phyloP scores from a whole-genome alignment of 2,797 vertebrate species.

The Ispidina lecontei region DNA sequence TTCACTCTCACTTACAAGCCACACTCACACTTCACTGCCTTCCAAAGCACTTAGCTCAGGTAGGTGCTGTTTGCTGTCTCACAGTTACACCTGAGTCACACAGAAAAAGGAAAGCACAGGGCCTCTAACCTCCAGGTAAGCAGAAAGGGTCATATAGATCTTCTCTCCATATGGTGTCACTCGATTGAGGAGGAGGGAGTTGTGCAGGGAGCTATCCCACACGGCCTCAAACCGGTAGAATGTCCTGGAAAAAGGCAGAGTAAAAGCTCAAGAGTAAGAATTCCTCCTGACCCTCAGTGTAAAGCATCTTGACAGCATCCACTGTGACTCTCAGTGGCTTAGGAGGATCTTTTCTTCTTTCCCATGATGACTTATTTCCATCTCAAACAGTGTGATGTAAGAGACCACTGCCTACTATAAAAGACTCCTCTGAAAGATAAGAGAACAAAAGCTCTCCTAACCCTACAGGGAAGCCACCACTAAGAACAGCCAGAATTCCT shows the following conservation, averaged over 20 bases:
- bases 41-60: neutral
- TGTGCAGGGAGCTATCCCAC: constrained; percentile 98
- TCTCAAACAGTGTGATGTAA: neutral
- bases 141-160: constrained; percentile 97
- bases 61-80: neutral
- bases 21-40: too few relatives aligned
- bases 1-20: neutral
- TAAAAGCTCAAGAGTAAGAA: neutral
- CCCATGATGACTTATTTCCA: neutral
- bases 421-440: neutral
- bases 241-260: constrained; percentile 79
- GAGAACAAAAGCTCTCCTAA: neutral
- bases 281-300: neutral
- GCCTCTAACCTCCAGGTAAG: constrained; percentile 92
- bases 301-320: neutral
- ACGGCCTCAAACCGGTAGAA: constrained; percentile 98
- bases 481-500: neutral
- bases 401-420: neutral
- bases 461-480: neutral
- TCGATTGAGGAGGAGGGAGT: constrained; percentile 95
- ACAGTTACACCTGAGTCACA: neutral
- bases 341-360: neutral
- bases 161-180: constrained; percentile 97
- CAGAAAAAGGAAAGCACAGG: neutral
- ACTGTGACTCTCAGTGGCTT: neutral